Evolutionary conservation across 2,888 invertebrate species (phyloP).

Genomic region (Balanococcus diminutus): DNA sequence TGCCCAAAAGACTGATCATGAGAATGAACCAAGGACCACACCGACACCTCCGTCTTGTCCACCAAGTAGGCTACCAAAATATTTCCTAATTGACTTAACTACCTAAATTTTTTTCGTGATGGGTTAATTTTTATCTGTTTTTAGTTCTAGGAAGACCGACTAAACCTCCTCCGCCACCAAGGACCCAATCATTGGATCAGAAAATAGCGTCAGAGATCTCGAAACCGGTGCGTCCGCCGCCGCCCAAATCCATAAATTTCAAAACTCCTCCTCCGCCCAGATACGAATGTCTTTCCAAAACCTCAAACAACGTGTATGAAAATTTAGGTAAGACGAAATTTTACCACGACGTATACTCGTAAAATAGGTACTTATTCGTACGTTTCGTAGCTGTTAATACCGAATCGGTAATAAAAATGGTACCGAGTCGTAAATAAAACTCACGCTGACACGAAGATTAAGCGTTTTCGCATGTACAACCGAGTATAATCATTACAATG

Average conservation of each 20-base stretch:
- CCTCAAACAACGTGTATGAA: slow-evolving; percentile 47
- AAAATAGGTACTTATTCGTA: neutral
- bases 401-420: neutral
- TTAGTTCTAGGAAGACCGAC: slow-evolving; percentile 64
- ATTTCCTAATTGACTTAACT: neutral
- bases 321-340: slow-evolving; percentile 43
- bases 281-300: neutral
- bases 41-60: neutral
- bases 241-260: slow-evolving; percentile 57
- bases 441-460: neutral
- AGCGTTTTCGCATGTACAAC: neutral
- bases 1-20: neutral
- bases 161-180: slow-evolving; percentile 80
- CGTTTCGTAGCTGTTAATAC: neutral
- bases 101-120: neutral
- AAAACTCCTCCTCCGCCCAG: neutral
- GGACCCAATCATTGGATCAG: slow-evolving; percentile 62
- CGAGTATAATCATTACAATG: neutral
- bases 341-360: neutral
- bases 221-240: slow-evolving; percentile 59
- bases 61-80: neutral
- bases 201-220: slow-evolving; percentile 45
- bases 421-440: neutral
- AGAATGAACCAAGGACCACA: neutral
- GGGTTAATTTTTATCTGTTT: neutral